phyloP scores from a whole-genome alignment of 2,113 vertebrate species.

The Fukomys damarensis region DNA sequence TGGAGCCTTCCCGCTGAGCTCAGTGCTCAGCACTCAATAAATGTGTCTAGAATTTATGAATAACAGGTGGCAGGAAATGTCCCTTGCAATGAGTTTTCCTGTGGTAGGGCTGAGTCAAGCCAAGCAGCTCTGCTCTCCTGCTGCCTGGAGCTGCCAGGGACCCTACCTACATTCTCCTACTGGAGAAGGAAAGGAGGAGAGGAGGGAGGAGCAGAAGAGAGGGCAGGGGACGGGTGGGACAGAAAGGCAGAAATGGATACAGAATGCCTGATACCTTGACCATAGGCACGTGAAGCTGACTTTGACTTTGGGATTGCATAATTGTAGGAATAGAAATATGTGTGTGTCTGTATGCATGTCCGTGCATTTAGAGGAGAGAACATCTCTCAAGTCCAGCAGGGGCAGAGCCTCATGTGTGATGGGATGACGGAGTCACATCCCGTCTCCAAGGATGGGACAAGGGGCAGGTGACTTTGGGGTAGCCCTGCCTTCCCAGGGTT shows the following conservation, averaged over 20 bases:
- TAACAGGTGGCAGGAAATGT: constrained; percentile 71
- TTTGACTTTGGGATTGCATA: neutral
- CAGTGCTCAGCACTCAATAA: neutral
- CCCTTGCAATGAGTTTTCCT: neutral
- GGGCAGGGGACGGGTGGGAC: neutral
- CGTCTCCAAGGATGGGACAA: neutral
- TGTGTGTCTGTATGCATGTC: neutral
- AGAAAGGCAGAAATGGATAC: neutral
- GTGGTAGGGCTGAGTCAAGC: constrained; percentile 5
- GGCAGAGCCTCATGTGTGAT: neutral
- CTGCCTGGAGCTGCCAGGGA: neutral
- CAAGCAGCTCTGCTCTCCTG: neutral
- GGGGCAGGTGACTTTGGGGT: neutral
- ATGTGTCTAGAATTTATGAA: constrained; percentile 70
- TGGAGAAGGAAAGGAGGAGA: neutral
- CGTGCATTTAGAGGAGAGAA: neutral
- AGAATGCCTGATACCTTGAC: neutral
- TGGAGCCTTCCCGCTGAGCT: neutral
- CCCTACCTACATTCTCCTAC: no score
- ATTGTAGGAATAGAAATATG: neutral
- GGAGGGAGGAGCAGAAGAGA: rapidly evolving
- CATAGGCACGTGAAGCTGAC: neutral
- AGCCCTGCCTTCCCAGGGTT: neutral
- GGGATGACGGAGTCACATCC: neutral
- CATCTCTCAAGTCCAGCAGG: neutral